Evolutionary conservation across 2,797 vertebrate genomes (phyloP).

Genomic region (Rhabdophis nuchalis): DNA sequence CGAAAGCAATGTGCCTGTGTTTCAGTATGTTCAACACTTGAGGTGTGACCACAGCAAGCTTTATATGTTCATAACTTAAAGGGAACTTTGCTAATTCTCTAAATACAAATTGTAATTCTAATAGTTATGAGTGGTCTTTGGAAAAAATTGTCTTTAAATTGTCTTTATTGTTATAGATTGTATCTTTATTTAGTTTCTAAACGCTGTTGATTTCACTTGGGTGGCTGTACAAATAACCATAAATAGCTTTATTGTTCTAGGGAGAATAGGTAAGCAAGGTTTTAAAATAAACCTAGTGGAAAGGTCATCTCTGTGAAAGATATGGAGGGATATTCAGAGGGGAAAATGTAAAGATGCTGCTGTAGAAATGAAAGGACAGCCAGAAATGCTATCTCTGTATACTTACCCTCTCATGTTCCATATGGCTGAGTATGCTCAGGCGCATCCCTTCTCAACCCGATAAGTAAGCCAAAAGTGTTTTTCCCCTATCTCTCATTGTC

Average conservation of each 20-base stretch:
- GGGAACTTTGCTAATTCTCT: slow-evolving; percentile 21
- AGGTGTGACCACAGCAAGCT: not conserved
- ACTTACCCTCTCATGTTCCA: not conserved
- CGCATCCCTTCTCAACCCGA: not conserved
- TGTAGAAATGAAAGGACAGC: not conserved
- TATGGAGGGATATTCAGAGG: not conserved
- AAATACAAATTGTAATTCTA: slow-evolving; percentile 33
- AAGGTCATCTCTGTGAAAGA: slow-evolving; percentile 12
- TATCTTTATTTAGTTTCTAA: slow-evolving; percentile 29
- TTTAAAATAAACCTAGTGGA: not conserved
- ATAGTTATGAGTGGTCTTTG: not conserved
- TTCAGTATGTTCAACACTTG: slow-evolving; percentile 20
- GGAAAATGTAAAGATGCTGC: not conserved
- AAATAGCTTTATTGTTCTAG: slow-evolving; percentile 25
- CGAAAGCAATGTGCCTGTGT: slow-evolving; percentile 27
- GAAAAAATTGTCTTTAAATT: rapidly evolving
- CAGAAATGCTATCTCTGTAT: not conserved
- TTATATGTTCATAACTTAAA: slow-evolving; percentile 33
- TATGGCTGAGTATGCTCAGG: not conserved
- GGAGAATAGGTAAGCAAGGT: slow-evolving; percentile 33
- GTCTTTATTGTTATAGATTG: slow-evolving; percentile 18
- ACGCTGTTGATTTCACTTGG: slow-evolving; percentile 24
- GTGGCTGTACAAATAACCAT: not conserved
- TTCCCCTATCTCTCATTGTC: not conserved
- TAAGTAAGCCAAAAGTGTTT: not conserved